Evolutionary conservation across 2,113 vertebrate species (phyloP).

Genomic region (Malurus elegans): DNA sequence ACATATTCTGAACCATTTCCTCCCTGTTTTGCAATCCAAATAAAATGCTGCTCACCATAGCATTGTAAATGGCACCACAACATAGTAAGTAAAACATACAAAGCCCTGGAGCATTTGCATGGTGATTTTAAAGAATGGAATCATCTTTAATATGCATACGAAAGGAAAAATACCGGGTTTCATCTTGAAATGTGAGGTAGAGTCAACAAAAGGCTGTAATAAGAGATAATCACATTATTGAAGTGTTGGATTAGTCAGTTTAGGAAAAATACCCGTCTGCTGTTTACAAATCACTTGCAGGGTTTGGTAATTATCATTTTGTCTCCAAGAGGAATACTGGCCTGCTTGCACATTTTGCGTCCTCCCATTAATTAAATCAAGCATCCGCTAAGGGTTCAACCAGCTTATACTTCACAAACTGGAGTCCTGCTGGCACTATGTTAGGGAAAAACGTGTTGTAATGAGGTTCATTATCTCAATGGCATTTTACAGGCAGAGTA

Average conservation of each 20-base stretch:
- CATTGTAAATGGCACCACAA: neutral
- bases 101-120: neutral
- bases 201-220: neutral
- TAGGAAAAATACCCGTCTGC: neutral
- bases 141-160: neutral
- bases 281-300: neutral
- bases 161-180: neutral
- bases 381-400: neutral
- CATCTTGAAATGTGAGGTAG: neutral
- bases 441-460: neutral
- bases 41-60: neutral
- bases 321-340: neutral
- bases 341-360: neutral
- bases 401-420: neutral
- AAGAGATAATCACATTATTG: neutral
- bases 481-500: neutral
- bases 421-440: neutral
- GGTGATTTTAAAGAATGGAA: neutral
- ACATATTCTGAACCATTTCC: neutral
- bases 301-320: neutral
- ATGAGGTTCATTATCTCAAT: neutral
- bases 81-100: neutral
- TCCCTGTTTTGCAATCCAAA: neutral
- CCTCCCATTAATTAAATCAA: slow-evolving; percentile 3
- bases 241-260: neutral